Evolutionary conservation across 2,797 vertebrate species (phyloP).

Genomic region (Setipinna tenuifilis): DNA sequence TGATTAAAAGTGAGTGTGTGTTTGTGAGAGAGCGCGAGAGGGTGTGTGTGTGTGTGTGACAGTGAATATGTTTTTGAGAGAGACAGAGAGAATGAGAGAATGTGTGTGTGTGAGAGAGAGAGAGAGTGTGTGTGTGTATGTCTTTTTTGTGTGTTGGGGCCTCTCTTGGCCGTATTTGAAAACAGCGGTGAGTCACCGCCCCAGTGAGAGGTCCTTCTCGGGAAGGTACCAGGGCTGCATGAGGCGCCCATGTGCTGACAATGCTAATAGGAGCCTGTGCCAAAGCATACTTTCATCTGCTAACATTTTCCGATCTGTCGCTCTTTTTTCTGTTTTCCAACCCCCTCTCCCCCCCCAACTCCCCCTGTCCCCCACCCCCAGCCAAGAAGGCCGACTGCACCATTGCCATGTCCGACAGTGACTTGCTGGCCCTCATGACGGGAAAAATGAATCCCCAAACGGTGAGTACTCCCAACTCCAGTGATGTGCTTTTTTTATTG

Average conservation of each 20-base stretch:
- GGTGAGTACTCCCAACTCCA: constrained; percentile 71
- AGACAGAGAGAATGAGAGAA: too few species aligned
- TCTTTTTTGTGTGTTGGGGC: neutral
- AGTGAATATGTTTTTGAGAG: too few species aligned
- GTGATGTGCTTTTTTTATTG: neutral
- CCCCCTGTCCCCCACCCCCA: constrained; percentile 54
- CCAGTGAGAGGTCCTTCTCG: neutral
- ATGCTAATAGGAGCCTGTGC: neutral
- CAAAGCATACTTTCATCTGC: constrained; percentile 26
- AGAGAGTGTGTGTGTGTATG: neutral
- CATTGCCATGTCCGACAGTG: constrained; percentile 86
- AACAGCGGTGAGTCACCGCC: neutral
- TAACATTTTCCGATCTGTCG: constrained; percentile 16
- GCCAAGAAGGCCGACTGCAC: constrained; percentile 91
- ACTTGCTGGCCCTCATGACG: constrained; percentile 88
- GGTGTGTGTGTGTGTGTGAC: too few species aligned
- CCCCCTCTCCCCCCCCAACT: neutral
- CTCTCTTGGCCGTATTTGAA: neutral
- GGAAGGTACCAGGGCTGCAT: neutral
- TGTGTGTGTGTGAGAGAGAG: too few species aligned
- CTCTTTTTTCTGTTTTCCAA: constrained; percentile 12
- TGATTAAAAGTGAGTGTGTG: too few species aligned
- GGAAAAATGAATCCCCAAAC: constrained; percentile 95
- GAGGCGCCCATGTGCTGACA: constrained; percentile 2
- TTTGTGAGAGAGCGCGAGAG: too few species aligned